Base-by-base conservation (phyloP, 2,797 vertebrate species). In the Peromyscus nudipes region DNA sequence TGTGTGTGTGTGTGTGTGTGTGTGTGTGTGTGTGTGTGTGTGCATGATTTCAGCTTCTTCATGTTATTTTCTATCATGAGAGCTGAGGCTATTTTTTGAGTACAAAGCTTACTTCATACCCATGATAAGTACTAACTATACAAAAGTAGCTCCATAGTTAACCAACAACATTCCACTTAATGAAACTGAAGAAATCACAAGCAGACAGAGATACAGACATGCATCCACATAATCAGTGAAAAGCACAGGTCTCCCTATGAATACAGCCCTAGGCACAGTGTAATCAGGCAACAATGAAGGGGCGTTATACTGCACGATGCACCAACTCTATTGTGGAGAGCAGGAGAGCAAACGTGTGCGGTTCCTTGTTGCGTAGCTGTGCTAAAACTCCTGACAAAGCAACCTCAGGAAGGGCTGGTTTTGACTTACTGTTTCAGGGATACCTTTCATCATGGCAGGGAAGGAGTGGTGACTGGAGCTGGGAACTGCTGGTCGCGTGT, bases 21-120 rank as follows among this genome's bases (percentile, higher is more conserved):
- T 21, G 23, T n/a, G 31, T 16, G 13, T 0, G 29, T 25, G 23
- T 27, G 49, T 6, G 34, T 19, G n/a, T 37, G 34, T n/a, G 19
- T n/a, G 16, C 13, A 43, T 83, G 23, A 62, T 40, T 65, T 65
- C 37, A n/a, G 77, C 3, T 2, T n/a, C 21, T 92, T 91, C 10
- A 2, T 77, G 88, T 77, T 79, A 69, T 80, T 21, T 31, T 71
- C 13, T 49, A 52, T 73, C n/a, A 37, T 73, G 83, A 93, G 67
- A 75, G 43, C 34, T 49, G 57, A 89, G 64, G 43, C 8, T 31
- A 13, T 73, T 86, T 92, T 94, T 91, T 83, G 17, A 96, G 52
- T 2, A 29, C 4, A 75, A 62, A 88, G 83, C 43, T 93, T 64
- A 34, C 69, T 84, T 94, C 40, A 62, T 1, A 91, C 14, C 69